Conservation (phyloP, 2,113 vertebrate genomes). For the Clarias magur region DNA sequence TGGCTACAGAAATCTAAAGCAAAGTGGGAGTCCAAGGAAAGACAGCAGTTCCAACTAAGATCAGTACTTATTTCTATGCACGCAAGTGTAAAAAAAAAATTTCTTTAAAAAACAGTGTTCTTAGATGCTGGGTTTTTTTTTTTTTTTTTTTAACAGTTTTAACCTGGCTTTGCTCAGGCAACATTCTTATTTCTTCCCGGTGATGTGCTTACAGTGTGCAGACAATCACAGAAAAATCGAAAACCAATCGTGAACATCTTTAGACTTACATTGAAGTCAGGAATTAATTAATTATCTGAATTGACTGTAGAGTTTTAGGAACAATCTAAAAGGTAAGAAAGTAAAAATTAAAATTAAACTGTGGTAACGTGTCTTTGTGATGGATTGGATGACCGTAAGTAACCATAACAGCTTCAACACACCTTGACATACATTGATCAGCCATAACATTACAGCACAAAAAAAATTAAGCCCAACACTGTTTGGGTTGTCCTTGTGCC, state of each 20-base stretch:
- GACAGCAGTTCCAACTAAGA: background rate
- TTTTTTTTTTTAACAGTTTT: background rate
- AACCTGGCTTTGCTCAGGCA: background rate
- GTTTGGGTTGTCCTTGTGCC: too few relatives aligned
- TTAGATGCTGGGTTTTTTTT: background rate
- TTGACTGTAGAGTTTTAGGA: background rate
- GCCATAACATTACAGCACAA: too few relatives aligned
- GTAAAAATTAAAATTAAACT: background rate
- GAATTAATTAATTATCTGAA: background rate
- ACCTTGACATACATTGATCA: background rate
- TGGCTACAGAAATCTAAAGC: conserved; percentile 3
- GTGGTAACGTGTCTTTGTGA: background rate
- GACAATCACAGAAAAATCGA: background rate
- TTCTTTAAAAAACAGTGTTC: background rate
- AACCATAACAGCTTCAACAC: background rate
- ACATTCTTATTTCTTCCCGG: background rate
- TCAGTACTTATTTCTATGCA: background rate
- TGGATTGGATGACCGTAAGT: background rate
- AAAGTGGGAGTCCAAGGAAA: conserved; percentile 8
- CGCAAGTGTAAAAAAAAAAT: background rate
- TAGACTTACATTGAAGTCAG: background rate
- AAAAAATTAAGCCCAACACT: too few relatives aligned
- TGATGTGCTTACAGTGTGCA: conserved; percentile 1
- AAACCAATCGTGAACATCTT: background rate
- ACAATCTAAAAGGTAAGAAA: background rate